Evolutionary conservation across 2,113 vertebrate species (phyloP).

Genomic region (Sisor rabdophorus): DNA sequence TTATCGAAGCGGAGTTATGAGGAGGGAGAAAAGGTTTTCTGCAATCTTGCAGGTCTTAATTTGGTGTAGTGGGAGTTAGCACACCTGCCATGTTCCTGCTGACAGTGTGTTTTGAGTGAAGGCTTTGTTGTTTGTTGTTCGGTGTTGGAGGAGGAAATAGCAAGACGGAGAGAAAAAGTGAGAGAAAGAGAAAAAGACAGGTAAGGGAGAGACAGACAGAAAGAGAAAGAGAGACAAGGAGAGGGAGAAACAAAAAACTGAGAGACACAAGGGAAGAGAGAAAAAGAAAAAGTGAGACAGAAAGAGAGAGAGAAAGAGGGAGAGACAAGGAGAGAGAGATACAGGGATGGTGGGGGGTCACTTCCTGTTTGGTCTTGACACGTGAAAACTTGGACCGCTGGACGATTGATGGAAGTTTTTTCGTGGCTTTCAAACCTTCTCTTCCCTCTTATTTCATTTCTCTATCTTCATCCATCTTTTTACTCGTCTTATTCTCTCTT

Average conservation of each 20-base stretch:
- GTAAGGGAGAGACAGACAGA: neutral
- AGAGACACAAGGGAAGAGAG: neutral
- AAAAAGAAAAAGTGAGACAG: constrained; percentile 47
- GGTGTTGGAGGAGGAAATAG: constrained; percentile 65
- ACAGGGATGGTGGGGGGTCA: constrained; percentile 77
- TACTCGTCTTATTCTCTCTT: constrained; percentile 54
- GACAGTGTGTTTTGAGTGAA: constrained; percentile 81
- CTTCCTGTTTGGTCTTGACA: constrained; percentile 76
- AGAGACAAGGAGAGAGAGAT: constrained; percentile 57
- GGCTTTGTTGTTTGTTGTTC: constrained; percentile 78
- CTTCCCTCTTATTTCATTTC: constrained; percentile 59
- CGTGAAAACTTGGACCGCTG: constrained; percentile 78
- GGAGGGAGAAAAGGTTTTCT: constrained; percentile 62
- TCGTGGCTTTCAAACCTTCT: constrained; percentile 77
- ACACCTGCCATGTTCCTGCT: constrained; percentile 90
- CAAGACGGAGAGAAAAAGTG: constrained; percentile 30
- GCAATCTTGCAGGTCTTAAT: constrained; percentile 81
- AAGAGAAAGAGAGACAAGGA: constrained; percentile 32
- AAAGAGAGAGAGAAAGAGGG: constrained; percentile 55
- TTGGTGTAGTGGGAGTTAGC: constrained; percentile 82
- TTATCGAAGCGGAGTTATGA: constrained; percentile 68
- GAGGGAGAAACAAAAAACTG: constrained; percentile 7
- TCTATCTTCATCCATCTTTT: constrained; percentile 59
- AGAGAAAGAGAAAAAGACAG: constrained; percentile 51
- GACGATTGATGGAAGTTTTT: constrained; percentile 91